Base-by-base conservation (phyloP, 2,888 invertebrate genomes). In the Drosophila merina region DNA sequence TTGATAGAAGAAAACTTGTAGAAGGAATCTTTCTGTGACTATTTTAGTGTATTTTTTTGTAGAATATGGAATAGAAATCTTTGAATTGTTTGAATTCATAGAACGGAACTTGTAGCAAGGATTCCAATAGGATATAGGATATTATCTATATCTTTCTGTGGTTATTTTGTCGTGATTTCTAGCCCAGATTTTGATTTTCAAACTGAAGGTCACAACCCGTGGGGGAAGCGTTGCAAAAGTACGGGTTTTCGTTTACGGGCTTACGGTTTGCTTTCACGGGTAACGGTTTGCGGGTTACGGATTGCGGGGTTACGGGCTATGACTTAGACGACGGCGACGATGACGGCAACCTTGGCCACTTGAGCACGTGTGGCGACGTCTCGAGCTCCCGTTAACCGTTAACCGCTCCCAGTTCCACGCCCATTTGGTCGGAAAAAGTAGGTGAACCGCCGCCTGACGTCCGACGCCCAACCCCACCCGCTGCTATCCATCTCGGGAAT, bases 351-450 rank as follows among this genome's bases (percentile, higher is more conserved):
- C 52, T 55, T 57, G 56, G 83, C 72, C 77, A 86, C 84, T 84
- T 84, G 74, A 81, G 84, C 84, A 84, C 84, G 84, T 86, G 84
- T 83, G 75, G 63, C 62, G 47, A 52, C 70, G 86, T 79, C 86
- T 83, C 85, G 76, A 86, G 83, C 75, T 72, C 51, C 68, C 54
- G 44, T 48, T 60, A 57, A 38, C 60, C 48, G 60, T 40, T 48
- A 38, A 55, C 59, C 60, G 60, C 48, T 57, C 55, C 55, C 55
- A 55, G 45, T 55, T 62, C 60, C 48, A 62, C 60, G 60, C 60
- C 60, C 60, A 49, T 57, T 57, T 36, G 55, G 48, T 28, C 59
- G 56, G 57, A 42, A 72, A 76, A 81, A 71, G 81, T 81, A 84
- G 81, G 81, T 84, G 81, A 81, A 81, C 62, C 33, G 57, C 20